These are phyloP conservation scores for Leptinotarsa defecta DNA, from an alignment of 1,140 invertebrate genomes.

Conservation along the genomic window DNA sequence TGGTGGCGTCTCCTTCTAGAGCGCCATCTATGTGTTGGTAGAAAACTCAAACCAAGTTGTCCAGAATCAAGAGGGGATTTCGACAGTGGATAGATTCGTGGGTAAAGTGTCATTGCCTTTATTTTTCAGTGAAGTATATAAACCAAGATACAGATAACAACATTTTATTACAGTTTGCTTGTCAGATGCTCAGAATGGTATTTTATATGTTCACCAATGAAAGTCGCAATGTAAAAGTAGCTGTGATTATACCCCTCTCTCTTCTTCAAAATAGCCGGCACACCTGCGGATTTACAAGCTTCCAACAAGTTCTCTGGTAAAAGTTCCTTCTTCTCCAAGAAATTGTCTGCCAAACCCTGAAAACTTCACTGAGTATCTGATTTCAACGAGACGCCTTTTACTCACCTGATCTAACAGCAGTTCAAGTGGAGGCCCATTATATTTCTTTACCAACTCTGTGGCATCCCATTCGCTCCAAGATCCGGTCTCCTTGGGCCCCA, in stretches of 20 bases:
- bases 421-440: conserved; percentile 81
- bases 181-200: conserved; percentile 79
- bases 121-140: no score
- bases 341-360: conserved; percentile 83
- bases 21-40: no score
- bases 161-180: conserved; percentile 11
- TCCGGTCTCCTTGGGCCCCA: conserved; percentile 70
- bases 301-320: conserved; percentile 83
- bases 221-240: conserved; percentile 93
- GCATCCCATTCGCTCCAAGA: conserved; percentile 90
- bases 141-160: no score
- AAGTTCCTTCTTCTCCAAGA: conserved; percentile 77
- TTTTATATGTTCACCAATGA: conserved; percentile 91
- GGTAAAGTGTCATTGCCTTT: no score
- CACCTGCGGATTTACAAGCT: conserved; percentile 68
- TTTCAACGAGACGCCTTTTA: background rate
- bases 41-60: no score
- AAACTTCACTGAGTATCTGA: background rate
- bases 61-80: no score
- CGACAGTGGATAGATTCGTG: no score
- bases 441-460: conserved; percentile 78
- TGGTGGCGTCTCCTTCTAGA: no score
- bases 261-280: conserved; percentile 76
- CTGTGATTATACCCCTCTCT: conserved; percentile 94
- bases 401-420: conserved; percentile 90